Conservation (phyloP, 2,113 vertebrate genomes). For the Macquaria ambigua region DNA sequence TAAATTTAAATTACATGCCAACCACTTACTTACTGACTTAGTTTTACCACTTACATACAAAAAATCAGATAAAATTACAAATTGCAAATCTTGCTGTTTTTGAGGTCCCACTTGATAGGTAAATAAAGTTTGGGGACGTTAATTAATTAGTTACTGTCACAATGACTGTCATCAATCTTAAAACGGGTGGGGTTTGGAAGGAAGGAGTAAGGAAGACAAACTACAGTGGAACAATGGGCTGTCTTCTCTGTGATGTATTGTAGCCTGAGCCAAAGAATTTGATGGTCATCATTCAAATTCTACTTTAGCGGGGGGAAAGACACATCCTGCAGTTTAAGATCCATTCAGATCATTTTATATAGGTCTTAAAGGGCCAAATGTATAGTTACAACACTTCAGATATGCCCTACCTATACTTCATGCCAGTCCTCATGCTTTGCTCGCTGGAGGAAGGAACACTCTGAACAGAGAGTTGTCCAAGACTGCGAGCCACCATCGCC, state of each 20-base stretch:
- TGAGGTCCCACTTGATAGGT: background rate
- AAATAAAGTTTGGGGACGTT: background rate
- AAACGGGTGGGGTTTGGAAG: constrained; percentile 4
- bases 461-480: constrained; percentile 94
- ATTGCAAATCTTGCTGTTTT: background rate
- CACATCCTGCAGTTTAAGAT: background rate
- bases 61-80: background rate
- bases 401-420: constrained; percentile 94
- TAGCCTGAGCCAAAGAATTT: background rate
- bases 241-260: constrained; percentile 10
- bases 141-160: background rate
- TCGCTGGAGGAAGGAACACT: constrained; percentile 87
- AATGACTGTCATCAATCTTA: background rate
- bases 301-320: background rate
- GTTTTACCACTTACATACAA: background rate
- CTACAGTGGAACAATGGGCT: constrained; percentile 7
- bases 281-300: constrained; percentile 13
- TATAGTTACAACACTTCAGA: background rate
- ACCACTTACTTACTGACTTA: too few species aligned
- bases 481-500: constrained; percentile 96
- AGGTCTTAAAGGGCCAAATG: background rate
- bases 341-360: background rate
- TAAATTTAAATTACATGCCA: background rate
- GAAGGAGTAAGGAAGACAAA: constrained; percentile 3
- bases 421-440: constrained; percentile 90